Percentiles rank a stretch among this genome's conserved stretches.
phyloP scores from a whole-genome alignment of 1,140 invertebrate genomes.

The Drosophila funebris region DNA sequence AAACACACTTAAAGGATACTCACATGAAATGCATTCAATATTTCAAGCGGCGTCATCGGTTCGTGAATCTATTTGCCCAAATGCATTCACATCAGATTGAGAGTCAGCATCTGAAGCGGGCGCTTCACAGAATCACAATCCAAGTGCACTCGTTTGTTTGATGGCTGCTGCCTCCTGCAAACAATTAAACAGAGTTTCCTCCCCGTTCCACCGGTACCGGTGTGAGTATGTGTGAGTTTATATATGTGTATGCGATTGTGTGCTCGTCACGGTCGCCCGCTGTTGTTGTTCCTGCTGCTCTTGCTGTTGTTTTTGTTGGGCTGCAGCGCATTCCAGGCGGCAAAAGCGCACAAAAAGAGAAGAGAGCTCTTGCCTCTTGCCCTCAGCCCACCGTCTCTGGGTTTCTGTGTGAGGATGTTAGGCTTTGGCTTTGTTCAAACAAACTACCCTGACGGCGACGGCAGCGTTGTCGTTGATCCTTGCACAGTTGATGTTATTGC shows the following conservation, averaged over 20 bases:
- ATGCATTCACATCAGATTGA: conserved; percentile 15
- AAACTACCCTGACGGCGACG: conserved; percentile 69
- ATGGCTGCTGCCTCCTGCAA: conserved; percentile 50
- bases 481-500: conserved; percentile 42
- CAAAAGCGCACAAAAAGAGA: conserved; percentile 58
- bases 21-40: conserved; percentile 54
- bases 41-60: conserved; percentile 7
- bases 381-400: conserved; percentile 13
- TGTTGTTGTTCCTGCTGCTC: conserved; percentile 36
- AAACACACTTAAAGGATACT: conserved; percentile 66
- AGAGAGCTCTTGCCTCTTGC: conserved; percentile 16
- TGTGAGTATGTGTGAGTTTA: conserved; percentile 34
- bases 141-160: conserved; percentile 64
- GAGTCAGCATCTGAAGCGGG: conserved; percentile 13
- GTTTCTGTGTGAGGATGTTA: conserved; percentile 29
- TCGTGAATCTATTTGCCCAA: conserved; percentile 27
- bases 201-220: conserved; percentile 54
- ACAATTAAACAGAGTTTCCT: conserved; percentile 72
- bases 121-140: conserved; percentile 37
- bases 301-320: conserved; percentile 34
- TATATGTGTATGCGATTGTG: conserved; percentile 38
- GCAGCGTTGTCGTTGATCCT: conserved; percentile 62
- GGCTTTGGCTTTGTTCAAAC: conserved; percentile 65
- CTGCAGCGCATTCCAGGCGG: conserved; percentile 52
- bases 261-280: conserved; percentile 42